phyloP scores from a whole-genome alignment of 1,140 invertebrate species.

The Zelostemma sp. region DNA sequence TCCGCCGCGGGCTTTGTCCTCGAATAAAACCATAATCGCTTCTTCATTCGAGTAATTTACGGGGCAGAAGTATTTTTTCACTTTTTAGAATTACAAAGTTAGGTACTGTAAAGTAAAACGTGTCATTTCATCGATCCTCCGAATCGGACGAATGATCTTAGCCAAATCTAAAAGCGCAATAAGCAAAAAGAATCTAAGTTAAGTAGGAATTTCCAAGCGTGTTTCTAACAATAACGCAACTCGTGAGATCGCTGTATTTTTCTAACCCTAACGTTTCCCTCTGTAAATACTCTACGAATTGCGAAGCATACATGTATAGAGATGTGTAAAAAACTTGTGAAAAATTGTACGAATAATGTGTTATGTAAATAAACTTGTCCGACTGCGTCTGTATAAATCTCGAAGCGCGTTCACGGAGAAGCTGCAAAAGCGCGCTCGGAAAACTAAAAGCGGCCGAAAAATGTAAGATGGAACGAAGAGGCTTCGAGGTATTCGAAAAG shows the following conservation, averaged over 20 bases:
- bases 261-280: slow-evolving; percentile 64
- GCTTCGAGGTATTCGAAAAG: slow-evolving; percentile 16
- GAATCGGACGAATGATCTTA: slow-evolving; percentile 42
- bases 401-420: slow-evolving; percentile 11
- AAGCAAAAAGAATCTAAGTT: slow-evolving; percentile 27
- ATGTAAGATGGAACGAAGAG: slow-evolving; percentile 18
- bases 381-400: slow-evolving; percentile 32
- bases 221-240: slow-evolving; percentile 40
- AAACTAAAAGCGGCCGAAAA: slow-evolving; percentile 12
- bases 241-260: slow-evolving; percentile 66
- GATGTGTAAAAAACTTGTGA: slow-evolving; percentile 29
- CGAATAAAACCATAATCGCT: too few species aligned
- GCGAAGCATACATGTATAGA: slow-evolving; percentile 32
- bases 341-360: slow-evolving; percentile 27
- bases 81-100: too few species aligned
- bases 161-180: slow-evolving; percentile 42
- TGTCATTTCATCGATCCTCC: slow-evolving; percentile 33
- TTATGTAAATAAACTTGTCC: slow-evolving; percentile 56
- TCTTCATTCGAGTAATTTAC: too few species aligned
- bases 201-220: slow-evolving; percentile 37
- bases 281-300: slow-evolving; percentile 51
- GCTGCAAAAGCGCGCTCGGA: slow-evolving; percentile 14
- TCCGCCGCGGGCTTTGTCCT: too few species aligned
- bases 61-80: too few species aligned
- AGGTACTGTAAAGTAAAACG: slow-evolving; percentile 35